Percentiles rank a stretch among this genome's conserved stretches.
phyloP scores from a whole-genome alignment of 1,140 invertebrate species.

The Calephelis nemesis region DNA sequence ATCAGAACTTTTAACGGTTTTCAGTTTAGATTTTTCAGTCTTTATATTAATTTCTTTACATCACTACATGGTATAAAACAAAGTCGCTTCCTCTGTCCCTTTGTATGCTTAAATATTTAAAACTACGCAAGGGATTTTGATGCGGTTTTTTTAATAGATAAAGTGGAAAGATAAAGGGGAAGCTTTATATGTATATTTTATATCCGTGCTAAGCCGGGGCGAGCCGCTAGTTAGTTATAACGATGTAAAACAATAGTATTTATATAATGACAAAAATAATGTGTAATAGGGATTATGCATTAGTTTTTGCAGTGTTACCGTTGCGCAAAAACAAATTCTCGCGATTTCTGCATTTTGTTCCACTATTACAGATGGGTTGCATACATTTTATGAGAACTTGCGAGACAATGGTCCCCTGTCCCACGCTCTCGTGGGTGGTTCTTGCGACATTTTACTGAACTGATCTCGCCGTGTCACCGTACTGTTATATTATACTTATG shows the following conservation, averaged over 20 bases:
- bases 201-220: too few relatives aligned
- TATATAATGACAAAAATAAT: background rate
- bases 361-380: conserved; percentile 18
- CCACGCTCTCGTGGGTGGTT: conserved; percentile 16
- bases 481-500: conserved; percentile 6
- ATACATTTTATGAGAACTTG: conserved; percentile 13
- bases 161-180: too few relatives aligned
- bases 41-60: too few relatives aligned
- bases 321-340: conserved; percentile 17
- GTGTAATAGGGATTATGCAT: background rate
- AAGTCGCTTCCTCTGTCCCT: too few relatives aligned
- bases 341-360: conserved; percentile 18
- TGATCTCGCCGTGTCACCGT: conserved; percentile 1
- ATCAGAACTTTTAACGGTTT: too few relatives aligned
- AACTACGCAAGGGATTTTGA: too few relatives aligned
- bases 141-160: too few relatives aligned
- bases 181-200: too few relatives aligned
- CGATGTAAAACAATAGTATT: background rate
- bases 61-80: too few relatives aligned
- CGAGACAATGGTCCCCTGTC: conserved; percentile 8
- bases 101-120: too few relatives aligned
- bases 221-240: background rate
- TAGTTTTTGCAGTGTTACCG: conserved; percentile 12
- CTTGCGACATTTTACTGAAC: conserved; percentile 12
- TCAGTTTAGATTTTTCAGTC: too few relatives aligned